Evolutionary conservation across 1,140 invertebrate species (phyloP), one percentile per base, ranked within the genome.

Genomic region (Papilio polytes): DNA sequence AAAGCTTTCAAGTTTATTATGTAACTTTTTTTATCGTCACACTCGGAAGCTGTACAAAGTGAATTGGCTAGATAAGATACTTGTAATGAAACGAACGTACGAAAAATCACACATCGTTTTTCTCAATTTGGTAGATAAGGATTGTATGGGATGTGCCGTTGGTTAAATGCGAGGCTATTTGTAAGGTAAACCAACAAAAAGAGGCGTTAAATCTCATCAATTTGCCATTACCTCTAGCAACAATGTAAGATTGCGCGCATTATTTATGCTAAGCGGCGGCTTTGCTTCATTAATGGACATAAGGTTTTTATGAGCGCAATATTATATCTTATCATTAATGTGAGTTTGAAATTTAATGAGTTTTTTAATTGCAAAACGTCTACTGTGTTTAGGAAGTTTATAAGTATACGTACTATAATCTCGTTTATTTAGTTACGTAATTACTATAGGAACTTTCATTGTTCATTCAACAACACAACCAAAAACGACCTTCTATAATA

Each of bases 1-100:
- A 80, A 70, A 82, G 18, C 63, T 70, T 48, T 74, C 72, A 82
- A 79, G 79, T 80, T 82, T 80, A 82, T 82, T 80, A 82, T 78
- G 79, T 80, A 76, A 70, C 1, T 0, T 70, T 70, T 70, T 44
- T 22, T 46, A 20, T 73, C n/a, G 12, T 20, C 15, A 18, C 74
- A 22, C 44, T 31, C 76, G 51, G 76, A 78, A 78, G 76, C 76
- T 20, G 44, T 76, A 76, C 46, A 51, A 76, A 48, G 74, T 51
- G 74, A 76, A 76, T 48, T 76, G 77, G 56, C 53, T 63, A 66
- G 36, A 78, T 63, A 78, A 78, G 56, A 78, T 78, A 63, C 15
- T 22, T 8, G 36, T 51, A 44, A 76, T 46, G 22, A 48, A 76
- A 26, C 20, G 41, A 22, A 51, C 46, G 20, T 44, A 48, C 20